phyloP scores from a whole-genome alignment of 2,113 vertebrate species.

The Tragelaphus buxtoni region DNA sequence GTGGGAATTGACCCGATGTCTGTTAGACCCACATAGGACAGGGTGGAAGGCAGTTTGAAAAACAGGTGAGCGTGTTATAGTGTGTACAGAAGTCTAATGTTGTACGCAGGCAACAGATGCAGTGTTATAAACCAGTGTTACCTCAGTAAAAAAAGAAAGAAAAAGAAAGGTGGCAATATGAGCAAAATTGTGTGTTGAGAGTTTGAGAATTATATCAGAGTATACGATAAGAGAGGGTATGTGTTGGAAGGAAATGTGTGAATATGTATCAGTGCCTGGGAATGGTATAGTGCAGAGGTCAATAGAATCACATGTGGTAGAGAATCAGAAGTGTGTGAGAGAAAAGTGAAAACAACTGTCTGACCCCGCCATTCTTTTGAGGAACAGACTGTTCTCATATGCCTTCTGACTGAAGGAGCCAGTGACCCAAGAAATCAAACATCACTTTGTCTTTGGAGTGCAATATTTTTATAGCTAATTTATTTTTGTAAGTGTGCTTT shows the following conservation, averaged over 20 bases:
- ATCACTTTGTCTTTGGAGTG: not conserved
- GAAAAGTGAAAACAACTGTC: not conserved
- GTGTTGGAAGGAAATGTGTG: not conserved
- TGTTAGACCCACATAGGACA: not conserved
- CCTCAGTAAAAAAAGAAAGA: not conserved
- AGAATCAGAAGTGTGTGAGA: not conserved
- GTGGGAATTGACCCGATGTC: not conserved
- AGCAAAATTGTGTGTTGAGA: not conserved
- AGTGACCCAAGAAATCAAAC: not conserved
- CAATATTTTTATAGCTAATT: conserved; percentile 35
- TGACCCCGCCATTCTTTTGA: not conserved
- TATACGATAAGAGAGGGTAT: not conserved
- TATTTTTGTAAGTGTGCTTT: not conserved
- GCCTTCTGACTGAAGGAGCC: not conserved
- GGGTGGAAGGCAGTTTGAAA: conserved; percentile 11
- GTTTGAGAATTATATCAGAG: not conserved
- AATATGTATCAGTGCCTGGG: not conserved
- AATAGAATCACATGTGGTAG: not conserved
- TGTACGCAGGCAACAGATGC: not conserved
- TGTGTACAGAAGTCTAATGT: not conserved
- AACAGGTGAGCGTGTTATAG: not conserved
- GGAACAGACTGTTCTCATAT: not conserved
- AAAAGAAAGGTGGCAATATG: not conserved
- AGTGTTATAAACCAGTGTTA: not conserved
- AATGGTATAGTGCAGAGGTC: not conserved